These are phyloP conservation scores for Camponotus fellah DNA, from an alignment of 2,888 invertebrate genomes.

Conservation along the genomic window DNA sequence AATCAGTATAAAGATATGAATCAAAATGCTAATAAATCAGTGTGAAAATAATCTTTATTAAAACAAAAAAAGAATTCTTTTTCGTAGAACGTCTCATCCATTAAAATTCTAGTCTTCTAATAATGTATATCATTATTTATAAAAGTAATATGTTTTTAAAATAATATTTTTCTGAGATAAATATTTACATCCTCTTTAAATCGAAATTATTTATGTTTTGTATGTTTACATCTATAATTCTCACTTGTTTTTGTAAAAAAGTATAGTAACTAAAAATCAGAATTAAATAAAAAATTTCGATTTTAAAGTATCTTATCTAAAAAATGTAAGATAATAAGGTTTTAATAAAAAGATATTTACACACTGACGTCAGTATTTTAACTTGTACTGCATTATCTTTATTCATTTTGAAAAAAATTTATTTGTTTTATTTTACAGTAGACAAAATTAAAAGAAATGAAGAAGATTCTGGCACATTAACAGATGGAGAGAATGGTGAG, in stretches of 20 bases:
- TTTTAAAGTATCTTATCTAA: neutral
- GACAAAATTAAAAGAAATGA: slow-evolving; percentile 84
- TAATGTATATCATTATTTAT: neutral
- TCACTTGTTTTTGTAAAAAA: neutral
- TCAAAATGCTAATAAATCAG: neutral
- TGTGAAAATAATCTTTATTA: neutral
- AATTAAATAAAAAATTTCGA: neutral
- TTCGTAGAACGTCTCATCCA: neutral
- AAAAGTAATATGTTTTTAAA: neutral
- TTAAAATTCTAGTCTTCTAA: neutral
- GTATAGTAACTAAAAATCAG: too few species aligned
- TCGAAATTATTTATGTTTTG: slow-evolving; percentile 3
- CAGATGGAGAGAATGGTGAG: slow-evolving; percentile 85
- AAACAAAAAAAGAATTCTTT: neutral
- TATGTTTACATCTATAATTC: neutral
- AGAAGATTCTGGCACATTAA: slow-evolving; percentile 80
- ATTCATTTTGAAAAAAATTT: neutral
- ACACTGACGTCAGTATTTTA: neutral
- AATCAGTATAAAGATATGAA: neutral
- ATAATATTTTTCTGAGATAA: neutral
- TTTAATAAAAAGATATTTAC: slow-evolving; percentile 3
- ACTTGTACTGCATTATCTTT: neutral
- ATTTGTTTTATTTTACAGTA: slow-evolving; percentile 76
- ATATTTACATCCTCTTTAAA: neutral
- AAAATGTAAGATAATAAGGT: neutral